These are phyloP conservation scores for Eilema caniola DNA, from an alignment of 2,888 invertebrate species.

Conservation along the genomic window DNA sequence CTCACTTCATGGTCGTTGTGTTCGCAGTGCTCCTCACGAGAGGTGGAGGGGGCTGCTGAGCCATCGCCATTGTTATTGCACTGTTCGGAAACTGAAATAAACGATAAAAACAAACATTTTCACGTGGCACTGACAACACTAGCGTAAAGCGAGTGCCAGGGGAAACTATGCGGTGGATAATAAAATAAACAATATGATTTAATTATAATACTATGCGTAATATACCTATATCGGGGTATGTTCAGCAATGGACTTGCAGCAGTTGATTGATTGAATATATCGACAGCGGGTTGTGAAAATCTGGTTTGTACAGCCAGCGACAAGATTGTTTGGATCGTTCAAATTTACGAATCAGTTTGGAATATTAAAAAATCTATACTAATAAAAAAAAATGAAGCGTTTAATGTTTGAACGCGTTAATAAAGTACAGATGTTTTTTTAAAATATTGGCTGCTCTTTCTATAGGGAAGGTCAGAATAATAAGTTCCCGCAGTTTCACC, in stretches of 20 bases:
- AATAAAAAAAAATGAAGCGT: no score
- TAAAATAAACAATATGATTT: slow-evolving; percentile 38
- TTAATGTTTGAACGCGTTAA: no score
- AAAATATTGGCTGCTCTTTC: no score
- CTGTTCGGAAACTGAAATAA: slow-evolving; percentile 85
- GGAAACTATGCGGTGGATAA: slow-evolving; percentile 23
- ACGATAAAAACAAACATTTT: slow-evolving; percentile 70
- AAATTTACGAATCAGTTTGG: no score
- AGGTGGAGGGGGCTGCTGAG: slow-evolving; percentile 85
- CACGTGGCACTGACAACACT: slow-evolving; percentile 45
- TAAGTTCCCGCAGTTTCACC: no score
- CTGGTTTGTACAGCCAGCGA: neutral
- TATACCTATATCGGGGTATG: no score
- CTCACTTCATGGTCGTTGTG: slow-evolving; percentile 84
- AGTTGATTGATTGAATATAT: neutral
- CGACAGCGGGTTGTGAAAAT: neutral
- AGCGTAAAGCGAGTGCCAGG: slow-evolving; percentile 20
- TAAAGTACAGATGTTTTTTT: no score
- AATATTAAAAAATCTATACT: no score
- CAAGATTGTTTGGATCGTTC: neutral
- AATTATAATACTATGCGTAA: slow-evolving; percentile 24
- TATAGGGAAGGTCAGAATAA: no score
- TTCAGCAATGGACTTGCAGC: no score
- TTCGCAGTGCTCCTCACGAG: slow-evolving; percentile 86
- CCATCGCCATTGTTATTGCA: slow-evolving; percentile 85